Percentiles rank a stretch among this genome's conserved stretches.
Evolutionary conservation across 1,140 invertebrate genomes (phyloP).

Genomic region (Copidosoma floridanum): DNA sequence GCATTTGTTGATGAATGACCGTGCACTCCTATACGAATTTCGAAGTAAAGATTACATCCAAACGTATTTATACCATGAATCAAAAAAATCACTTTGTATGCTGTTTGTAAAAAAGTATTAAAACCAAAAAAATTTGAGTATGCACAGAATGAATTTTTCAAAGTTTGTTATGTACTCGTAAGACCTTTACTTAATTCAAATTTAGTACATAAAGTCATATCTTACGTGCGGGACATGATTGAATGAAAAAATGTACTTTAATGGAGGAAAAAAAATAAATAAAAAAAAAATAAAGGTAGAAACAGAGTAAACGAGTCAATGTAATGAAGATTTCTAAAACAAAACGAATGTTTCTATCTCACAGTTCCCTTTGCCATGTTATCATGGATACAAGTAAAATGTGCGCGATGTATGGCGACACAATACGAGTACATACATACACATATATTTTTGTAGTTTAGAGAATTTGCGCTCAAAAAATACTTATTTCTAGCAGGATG

Average conservation of each 20-base stretch:
- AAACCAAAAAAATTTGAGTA: no score
- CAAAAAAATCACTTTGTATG: conserved; percentile 9
- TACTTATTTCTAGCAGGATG: conserved; percentile 31
- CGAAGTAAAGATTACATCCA: conserved; percentile 20
- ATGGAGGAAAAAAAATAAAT: no score
- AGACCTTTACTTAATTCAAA: conserved; percentile 14
- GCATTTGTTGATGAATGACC: conserved; percentile 36
- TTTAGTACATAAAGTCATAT: background rate
- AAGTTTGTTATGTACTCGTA: conserved; percentile 2
- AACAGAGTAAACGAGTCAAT: conserved; percentile 15
- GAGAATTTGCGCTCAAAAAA: conserved; percentile 42
- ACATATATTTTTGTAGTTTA: conserved; percentile 52
- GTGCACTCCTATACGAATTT: background rate
- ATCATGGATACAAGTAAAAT: conserved; percentile 34
- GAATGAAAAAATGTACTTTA: conserved; percentile 4
- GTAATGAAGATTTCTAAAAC: conserved; percentile 28
- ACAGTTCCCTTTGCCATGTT: conserved; percentile 38
- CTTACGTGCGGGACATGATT: conserved; percentile 3
- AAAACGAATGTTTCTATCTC: conserved; percentile 21
- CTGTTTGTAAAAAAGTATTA: conserved; percentile 9
- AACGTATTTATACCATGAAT: conserved; percentile 10
- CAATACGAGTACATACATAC: conserved; percentile 32
- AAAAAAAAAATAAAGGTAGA: no score
- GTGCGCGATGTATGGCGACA: conserved; percentile 39
- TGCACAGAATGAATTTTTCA: no score